Conservation (phyloP, 2,888 invertebrate species). For the Spatulosminthurus flaviceps region DNA sequence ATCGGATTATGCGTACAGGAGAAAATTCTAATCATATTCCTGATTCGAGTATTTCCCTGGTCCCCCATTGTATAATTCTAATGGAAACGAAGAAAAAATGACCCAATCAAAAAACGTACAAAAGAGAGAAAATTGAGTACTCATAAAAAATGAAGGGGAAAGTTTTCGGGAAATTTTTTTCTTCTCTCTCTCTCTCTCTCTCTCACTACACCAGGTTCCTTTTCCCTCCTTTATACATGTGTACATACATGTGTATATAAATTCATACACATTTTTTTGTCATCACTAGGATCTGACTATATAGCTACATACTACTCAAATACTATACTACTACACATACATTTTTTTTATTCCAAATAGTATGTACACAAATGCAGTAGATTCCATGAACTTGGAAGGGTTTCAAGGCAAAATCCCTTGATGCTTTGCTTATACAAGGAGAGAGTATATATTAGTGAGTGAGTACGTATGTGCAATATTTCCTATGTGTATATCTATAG, state of each 20-base stretch:
- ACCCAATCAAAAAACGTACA: constrained; percentile 64
- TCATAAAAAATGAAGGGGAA: constrained; percentile 63
- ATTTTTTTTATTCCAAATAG: too few relatives aligned
- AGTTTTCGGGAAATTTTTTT: constrained; percentile 53
- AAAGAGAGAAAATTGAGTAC: constrained; percentile 62
- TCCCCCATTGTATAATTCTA: constrained; percentile 61
- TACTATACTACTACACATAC: too few relatives aligned
- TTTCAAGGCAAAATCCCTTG: too few relatives aligned
- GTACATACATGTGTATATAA: not conserved
- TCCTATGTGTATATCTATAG: not conserved
- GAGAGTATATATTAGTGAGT: too few relatives aligned
- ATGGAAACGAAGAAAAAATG: constrained; percentile 63
- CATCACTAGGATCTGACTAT: constrained; percentile 18
- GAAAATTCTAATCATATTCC: constrained; percentile 56
- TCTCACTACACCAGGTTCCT: constrained; percentile 5
- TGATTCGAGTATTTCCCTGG: constrained; percentile 52
- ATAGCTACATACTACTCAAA: too few relatives aligned
- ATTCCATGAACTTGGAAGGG: too few relatives aligned
- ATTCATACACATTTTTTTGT: constrained; percentile 19
- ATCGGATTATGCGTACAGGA: constrained; percentile 55
- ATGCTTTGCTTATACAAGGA: too few relatives aligned
- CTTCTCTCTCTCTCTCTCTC: constrained; percentile 39
- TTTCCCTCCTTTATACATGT: not conserved
- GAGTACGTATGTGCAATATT: not conserved
- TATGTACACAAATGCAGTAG: too few relatives aligned